These are phyloP conservation scores for Chaetorhynchus papuensis DNA, from an alignment of 2,113 vertebrate genomes.

Conservation along the genomic window DNA sequence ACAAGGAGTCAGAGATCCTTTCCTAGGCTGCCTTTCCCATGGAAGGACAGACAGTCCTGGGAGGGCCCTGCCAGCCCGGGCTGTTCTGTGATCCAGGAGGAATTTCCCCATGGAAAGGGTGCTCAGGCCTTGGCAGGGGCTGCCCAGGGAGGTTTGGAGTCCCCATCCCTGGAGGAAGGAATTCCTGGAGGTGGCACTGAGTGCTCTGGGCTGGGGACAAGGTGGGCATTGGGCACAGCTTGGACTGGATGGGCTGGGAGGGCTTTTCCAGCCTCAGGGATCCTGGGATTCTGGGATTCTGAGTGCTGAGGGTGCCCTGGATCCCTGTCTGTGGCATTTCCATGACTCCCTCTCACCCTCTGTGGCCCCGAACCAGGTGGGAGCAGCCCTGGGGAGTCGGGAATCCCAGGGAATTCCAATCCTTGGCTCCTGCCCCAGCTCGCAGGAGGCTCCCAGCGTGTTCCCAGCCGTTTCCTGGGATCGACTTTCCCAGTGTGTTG, in stretches of 20 bases:
- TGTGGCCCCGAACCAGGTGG: neutral
- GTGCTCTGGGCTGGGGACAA: neutral
- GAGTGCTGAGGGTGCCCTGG: neutral
- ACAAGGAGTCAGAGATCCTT: neutral
- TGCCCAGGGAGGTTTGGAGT: neutral
- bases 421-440: neutral
- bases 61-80: neutral
- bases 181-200: neutral
- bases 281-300: no score
- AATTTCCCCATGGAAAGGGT: accelerated
- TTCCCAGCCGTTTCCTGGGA: accelerated
- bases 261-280: neutral
- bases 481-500: accelerated
- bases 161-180: neutral
- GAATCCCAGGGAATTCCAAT: accelerated
- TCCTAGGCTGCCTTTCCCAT: neutral
- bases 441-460: neutral
- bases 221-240: neutral
- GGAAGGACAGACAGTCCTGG: neutral
- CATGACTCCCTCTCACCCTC: neutral
- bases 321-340: neutral
- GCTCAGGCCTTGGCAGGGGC: neutral
- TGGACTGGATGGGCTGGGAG: neutral
- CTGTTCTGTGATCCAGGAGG: neutral
- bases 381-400: neutral